These are phyloP conservation scores for Brenthis ino DNA, from an alignment of 2,888 invertebrate genomes.

Conservation along the genomic window DNA sequence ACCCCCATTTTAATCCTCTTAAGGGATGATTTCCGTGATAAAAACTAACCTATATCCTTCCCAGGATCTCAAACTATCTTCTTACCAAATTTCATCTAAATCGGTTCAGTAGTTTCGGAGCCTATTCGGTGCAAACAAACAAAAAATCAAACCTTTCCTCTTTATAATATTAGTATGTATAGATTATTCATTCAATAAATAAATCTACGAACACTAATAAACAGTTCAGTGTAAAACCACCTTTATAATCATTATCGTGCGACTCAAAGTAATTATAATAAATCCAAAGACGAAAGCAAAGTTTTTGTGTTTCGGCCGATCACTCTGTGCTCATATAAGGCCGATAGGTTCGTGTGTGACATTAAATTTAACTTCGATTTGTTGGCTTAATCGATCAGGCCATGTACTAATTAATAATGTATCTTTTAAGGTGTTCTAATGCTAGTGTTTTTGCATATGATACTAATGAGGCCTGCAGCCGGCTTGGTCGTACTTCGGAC, in stretches of 20 bases:
- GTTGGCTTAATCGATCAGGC: slow-evolving; percentile 25
- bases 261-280: slow-evolving; percentile 50
- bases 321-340: slow-evolving; percentile 40
- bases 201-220: background rate
- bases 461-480: background rate
- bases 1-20: too few relatives aligned
- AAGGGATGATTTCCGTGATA: too few relatives aligned
- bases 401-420: slow-evolving; percentile 13
- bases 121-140: too few relatives aligned
- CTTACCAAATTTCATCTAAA: too few relatives aligned
- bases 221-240: slow-evolving; percentile 9
- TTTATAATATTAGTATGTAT: too few relatives aligned
- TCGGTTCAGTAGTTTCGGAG: too few relatives aligned
- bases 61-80: too few relatives aligned
- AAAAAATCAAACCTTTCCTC: too few relatives aligned
- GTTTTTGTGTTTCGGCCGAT: slow-evolving; percentile 41
- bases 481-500: background rate
- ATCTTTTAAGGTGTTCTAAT: slow-evolving; percentile 17
- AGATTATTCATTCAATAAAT: too few relatives aligned
- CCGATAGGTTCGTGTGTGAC: slow-evolving; percentile 27
- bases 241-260: slow-evolving; percentile 36
- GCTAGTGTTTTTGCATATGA: slow-evolving; percentile 11
- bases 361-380: slow-evolving; percentile 29
- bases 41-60: too few relatives aligned
- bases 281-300: slow-evolving; percentile 44